Percentiles rank a stretch among this genome's conserved stretches.
Conservation (phyloP, 2,888 invertebrate species). For the Doris montereyensis region DNA sequence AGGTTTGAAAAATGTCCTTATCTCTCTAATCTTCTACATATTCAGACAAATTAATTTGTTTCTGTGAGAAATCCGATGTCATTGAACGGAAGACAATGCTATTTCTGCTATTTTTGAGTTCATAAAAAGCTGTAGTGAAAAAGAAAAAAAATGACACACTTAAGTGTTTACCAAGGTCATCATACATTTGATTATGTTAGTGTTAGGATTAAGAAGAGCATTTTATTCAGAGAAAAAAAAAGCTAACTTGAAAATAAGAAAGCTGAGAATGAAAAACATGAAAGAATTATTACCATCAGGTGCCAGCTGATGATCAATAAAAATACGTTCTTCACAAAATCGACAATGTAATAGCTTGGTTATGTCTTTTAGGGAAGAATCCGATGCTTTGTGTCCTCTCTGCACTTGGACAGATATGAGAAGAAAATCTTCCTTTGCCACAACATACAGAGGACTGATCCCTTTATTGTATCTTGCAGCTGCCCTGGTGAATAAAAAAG, state of each 20-base stretch:
- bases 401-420: conserved; percentile 57
- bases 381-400: conserved; percentile 58
- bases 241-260: no score
- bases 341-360: conserved; percentile 63
- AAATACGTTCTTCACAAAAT: conserved; percentile 66
- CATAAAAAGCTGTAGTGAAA: no score
- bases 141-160: no score
- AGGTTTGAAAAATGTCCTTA: no score
- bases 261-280: not conserved
- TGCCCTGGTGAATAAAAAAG: conserved; percentile 50
- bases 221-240: not conserved
- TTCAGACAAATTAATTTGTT: no score
- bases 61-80: no score
- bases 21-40: no score
- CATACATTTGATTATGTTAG: not conserved
- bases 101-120: no score
- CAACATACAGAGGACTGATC: conserved; percentile 59
- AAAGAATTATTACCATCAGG: conserved; percentile 53
- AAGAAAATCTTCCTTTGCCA: conserved; percentile 61
- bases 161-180: no score
- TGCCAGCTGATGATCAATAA: conserved; percentile 53
- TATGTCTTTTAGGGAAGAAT: conserved; percentile 50
- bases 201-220: not conserved
- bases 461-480: conserved; percentile 67
- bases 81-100: no score